Base-by-base conservation (phyloP, 1,140 invertebrate species). In the Leptonema lineaticorne region DNA sequence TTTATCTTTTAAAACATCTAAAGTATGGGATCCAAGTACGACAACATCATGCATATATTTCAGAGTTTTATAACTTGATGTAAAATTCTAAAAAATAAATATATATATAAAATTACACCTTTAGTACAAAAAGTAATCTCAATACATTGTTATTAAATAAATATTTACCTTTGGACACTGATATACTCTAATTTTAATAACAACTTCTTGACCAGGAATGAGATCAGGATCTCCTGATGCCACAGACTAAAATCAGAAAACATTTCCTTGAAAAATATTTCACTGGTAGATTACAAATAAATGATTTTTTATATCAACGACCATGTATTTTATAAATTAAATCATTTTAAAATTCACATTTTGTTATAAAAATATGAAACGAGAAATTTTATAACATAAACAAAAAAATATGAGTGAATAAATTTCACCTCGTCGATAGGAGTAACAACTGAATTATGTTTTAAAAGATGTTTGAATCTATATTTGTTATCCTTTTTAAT, bases 1-100 rank as follows among this genome's bases (percentile, higher is more conserved):
- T 69, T 84, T 84, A 73, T 92, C 89, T 16, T 88, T 79, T 14
- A 93, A 76, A 22, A 85, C 83, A 26, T 82, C 81, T 67, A 94
- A 77, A 26, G 78, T 83, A 71, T 91, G 87, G 41, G 78, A 79
- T 0, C 89, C 90, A 22, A 86, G 73, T 22, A 92, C 79, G 11
- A 85, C 74, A 48, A 89, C 79, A 67, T 89, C 84, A 29, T 62
- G 59, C 11, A 9, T 62, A 20, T 45, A 37, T 22, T 27, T 37
- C 16, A 11, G 37, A 41, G 9, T 11, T 11, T 4, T 41, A 11
- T 26, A 7, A 28, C 5, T 3, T 28, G 22, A 14, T 16, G 6
- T 28, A 58, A 58, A 22, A 58, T 4, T 28, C 26, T 7, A 58
- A 28, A 14, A 41, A 41, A 41, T 14, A 4, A 16, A 4, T 11